These are phyloP conservation scores for Epinotia nisella DNA, from an alignment of 2,888 invertebrate species.

Conservation along the genomic window DNA sequence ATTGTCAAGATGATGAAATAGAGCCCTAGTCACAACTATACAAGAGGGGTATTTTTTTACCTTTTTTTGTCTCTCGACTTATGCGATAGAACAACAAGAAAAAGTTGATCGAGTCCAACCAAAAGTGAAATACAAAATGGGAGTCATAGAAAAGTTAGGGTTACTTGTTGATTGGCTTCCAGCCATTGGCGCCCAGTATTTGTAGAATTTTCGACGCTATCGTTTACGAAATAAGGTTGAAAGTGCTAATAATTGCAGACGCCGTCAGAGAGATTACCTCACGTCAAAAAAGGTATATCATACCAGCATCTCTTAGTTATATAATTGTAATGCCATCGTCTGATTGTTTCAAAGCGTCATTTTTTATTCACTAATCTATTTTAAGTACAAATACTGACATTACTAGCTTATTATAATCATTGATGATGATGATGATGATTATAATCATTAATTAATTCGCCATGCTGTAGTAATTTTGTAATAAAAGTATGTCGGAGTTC, in stretches of 20 bases:
- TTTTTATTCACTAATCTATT: constrained; percentile 17
- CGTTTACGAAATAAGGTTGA: not conserved
- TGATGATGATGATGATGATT: no score
- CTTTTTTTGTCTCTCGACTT: not conserved
- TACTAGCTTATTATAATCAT: constrained; percentile 34
- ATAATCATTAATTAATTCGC: not conserved
- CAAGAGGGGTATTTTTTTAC: no score
- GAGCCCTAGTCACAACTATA: no score
- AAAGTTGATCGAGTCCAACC: not conserved
- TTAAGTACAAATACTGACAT: constrained; percentile 43
- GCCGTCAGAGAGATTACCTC: not conserved
- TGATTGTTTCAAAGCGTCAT: not conserved
- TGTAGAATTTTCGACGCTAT: not conserved
- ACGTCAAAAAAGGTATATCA: constrained; percentile 5
- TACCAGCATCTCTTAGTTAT: constrained; percentile 10
- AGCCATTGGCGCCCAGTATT: not conserved
- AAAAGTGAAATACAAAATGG: not conserved
- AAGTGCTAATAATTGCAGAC: not conserved
- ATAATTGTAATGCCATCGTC: constrained; percentile 10
- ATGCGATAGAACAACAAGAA: not conserved
- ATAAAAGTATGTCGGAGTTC: not conserved
- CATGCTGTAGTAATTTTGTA: not conserved
- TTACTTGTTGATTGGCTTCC: not conserved
- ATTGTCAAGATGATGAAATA: no score
- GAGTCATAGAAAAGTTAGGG: not conserved